Conservation (phyloP, 2,888 invertebrate species). For the Allygus modestus region DNA sequence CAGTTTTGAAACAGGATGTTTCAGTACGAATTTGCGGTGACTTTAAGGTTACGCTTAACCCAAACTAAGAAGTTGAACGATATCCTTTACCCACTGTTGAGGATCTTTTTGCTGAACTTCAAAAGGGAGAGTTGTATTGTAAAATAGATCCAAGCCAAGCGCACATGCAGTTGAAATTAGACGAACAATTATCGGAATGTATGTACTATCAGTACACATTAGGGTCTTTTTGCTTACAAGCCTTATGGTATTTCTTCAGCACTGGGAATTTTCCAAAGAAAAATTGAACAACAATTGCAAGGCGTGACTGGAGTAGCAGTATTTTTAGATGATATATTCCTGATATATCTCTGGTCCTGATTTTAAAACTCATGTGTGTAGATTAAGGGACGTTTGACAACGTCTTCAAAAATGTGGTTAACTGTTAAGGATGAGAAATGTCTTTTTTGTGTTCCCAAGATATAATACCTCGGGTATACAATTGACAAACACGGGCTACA, state of each 20-base stretch:
- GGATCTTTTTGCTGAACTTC: conserved; percentile 61
- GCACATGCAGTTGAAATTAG: conserved; percentile 68
- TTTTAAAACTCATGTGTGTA: background rate
- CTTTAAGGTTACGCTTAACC: conserved; percentile 71
- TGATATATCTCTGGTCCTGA: conserved; percentile 29
- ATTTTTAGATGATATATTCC: conserved; percentile 55
- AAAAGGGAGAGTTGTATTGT: conserved; percentile 67
- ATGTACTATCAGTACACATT: conserved; percentile 72
- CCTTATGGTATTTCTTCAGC: conserved; percentile 71
- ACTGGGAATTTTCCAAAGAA: conserved; percentile 66
- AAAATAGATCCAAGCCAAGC: conserved; percentile 63
- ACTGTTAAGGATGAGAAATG: conserved; percentile 42
- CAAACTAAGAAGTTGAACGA: conserved; percentile 68
- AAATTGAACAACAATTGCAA: conserved; percentile 69
- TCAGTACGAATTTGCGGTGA: conserved; percentile 72
- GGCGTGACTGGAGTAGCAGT: conserved; percentile 40
- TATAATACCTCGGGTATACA: conserved; percentile 59
- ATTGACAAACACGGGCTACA: conserved; percentile 67
- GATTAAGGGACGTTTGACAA: conserved; percentile 19
- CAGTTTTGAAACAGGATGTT: conserved; percentile 72
- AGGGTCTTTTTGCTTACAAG: conserved; percentile 71
- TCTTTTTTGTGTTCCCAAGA: conserved; percentile 23
- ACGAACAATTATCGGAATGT: conserved; percentile 71
- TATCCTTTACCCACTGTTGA: conserved; percentile 69
- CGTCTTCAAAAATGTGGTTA: background rate